Evolutionary conservation across 1,140 invertebrate genomes (phyloP), one percentile per base, ranked within the genome.

Genomic region (Rhopalosiphum maidis): DNA sequence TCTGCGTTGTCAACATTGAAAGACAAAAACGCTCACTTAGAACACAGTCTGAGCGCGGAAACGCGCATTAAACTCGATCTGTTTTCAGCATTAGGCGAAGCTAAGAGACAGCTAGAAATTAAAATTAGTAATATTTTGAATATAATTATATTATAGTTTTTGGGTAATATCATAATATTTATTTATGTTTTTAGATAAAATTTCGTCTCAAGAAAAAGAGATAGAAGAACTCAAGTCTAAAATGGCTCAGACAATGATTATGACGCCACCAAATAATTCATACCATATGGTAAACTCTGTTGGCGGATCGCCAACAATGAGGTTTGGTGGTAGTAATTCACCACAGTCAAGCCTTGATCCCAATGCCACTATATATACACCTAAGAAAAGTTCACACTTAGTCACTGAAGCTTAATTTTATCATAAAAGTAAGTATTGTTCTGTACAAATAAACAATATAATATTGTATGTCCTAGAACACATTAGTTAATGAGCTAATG

Each of bases 31-130:
- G 95, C 96, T 94, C 98, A 98, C 95, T 96, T 99, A 93, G 98
- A 99, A 96, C 98, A 98, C 94, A 98, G 97, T 95, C 96, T 99
- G 90, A 98, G 98, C 94, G 98, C 98, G 46, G 99, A 99, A 96
- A 99, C 98, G 87, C 96, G 98, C 94, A 97, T 99, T 95, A 99
- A 99, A 96, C 96, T 99, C 94, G 98, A 99, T 96, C 96, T 99
- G 93, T 99, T 99, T 95, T 99, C 98, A 93, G 99, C 98, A 94
- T 96, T 99, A 68, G 99, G 98, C 41, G 99, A 99, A 95, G 98
- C 98, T 77, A 99, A 99, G 95, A 96, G 98, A 86, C 98, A 99
- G 95, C 96, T 99, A 94, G 98, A 98, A 96, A 98, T 99, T 95
- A 97, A 97, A 95, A 98, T 99, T 95, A 97, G 98, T 99, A 95